phyloP scores from a whole-genome alignment of 2,113 vertebrate genomes.

The Theropithecus gelada region DNA sequence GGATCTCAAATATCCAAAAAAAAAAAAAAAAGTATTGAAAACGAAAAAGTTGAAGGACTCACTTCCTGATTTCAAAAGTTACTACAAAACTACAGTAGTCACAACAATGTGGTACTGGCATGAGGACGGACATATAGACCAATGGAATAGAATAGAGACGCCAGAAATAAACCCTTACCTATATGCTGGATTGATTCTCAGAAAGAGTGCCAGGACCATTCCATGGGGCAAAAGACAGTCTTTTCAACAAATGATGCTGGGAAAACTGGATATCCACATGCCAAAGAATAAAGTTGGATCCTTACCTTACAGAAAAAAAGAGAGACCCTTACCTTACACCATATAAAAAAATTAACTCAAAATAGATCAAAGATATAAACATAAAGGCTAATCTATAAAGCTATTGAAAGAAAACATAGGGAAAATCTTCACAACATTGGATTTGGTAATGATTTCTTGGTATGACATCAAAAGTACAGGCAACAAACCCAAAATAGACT shows the following conservation, averaged over 20 bases:
- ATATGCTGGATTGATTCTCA: background rate
- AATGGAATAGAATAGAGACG: background rate
- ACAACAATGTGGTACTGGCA: background rate
- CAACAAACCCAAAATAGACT: background rate
- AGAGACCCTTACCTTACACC: background rate
- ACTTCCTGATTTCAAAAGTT: background rate
- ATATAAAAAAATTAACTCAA: background rate
- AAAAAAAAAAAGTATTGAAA: background rate
- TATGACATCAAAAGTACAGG: background rate
- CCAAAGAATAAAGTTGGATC: background rate
- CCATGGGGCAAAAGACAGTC: background rate
- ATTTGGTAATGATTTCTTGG: background rate
- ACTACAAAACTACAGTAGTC: background rate
- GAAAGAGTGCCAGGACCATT: background rate
- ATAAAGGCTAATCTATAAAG: background rate
- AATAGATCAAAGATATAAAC: background rate
- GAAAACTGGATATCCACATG: background rate
- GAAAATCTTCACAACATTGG: background rate
- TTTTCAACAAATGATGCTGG: background rate
- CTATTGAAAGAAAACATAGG: background rate
- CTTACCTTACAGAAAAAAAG: background rate
- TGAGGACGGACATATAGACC: background rate
- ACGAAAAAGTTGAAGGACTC: background rate
- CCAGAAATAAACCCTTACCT: background rate
- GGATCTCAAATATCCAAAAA: background rate